phyloP scores from a whole-genome alignment of 2,113 vertebrate species.

The Lutjanus erythropterus region DNA sequence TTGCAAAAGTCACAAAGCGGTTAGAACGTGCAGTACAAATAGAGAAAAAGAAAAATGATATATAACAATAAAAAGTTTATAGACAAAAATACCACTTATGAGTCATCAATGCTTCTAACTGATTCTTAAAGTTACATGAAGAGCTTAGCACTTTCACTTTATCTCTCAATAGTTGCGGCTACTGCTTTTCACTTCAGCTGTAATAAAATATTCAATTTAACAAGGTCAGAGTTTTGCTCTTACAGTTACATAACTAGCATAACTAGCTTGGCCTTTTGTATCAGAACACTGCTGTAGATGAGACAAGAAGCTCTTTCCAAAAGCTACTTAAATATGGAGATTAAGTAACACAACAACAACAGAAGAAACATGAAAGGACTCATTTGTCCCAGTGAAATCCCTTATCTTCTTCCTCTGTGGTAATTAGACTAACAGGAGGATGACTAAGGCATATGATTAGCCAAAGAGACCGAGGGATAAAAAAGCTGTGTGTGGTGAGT shows the following conservation, averaged over 20 bases:
- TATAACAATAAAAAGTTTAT: background rate
- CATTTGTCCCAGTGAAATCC: slow-evolving; percentile 37
- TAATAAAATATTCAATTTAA: slow-evolving; percentile 31
- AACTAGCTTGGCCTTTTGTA: slow-evolving; percentile 48
- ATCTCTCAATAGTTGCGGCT: background rate
- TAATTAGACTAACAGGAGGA: slow-evolving; percentile 66
- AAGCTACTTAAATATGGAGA: slow-evolving; percentile 34
- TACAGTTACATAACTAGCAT: slow-evolving; percentile 52
- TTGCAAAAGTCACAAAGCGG: background rate
- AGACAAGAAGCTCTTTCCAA: slow-evolving; percentile 24
- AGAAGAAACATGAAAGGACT: slow-evolving; percentile 51
- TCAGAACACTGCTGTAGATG: slow-evolving; percentile 29
- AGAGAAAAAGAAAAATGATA: background rate
- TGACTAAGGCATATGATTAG: slow-evolving; percentile 69
- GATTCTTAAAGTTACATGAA: background rate
- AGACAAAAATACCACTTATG: background rate
- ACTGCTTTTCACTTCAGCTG: slow-evolving; percentile 27
- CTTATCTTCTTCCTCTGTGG: slow-evolving; percentile 34
- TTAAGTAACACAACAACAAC: slow-evolving; percentile 32
- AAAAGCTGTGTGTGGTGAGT: slow-evolving; percentile 54
- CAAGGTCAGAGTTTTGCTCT: slow-evolving; percentile 51
- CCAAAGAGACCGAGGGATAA: slow-evolving; percentile 47
- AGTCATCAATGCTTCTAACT: background rate
- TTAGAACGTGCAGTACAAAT: background rate
- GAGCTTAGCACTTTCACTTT: background rate